Evolutionary conservation across 2,888 invertebrate species (phyloP).

Genomic region (Spisula solida): DNA sequence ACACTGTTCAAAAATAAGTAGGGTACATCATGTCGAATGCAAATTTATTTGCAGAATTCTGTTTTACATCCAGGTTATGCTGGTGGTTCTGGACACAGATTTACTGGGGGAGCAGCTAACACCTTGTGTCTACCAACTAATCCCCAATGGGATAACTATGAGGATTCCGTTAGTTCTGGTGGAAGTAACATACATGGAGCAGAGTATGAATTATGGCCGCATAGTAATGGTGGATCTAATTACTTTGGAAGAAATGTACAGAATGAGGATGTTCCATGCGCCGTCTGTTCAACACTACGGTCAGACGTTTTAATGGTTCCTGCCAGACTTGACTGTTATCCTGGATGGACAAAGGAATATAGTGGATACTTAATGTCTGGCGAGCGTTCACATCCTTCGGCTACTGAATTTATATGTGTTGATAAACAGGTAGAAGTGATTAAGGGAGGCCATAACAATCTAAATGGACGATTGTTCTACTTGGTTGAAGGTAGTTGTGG

Average conservation of each 20-base stretch:
- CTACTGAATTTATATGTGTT: conserved; percentile 36
- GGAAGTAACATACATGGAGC: conserved; percentile 36
- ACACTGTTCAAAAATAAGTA: too few species aligned
- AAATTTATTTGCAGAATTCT: too few species aligned
- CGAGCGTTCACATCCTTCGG: background rate
- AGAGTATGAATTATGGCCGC: conserved; percentile 34
- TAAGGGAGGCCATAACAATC: conserved; percentile 13
- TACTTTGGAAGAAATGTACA: conserved; percentile 19
- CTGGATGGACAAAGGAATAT: conserved; percentile 48
- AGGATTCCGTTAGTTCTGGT: background rate
- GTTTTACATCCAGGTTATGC: conserved; percentile 18
- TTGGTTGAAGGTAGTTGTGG: conserved; percentile 35
- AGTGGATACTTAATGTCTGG: conserved; percentile 42
- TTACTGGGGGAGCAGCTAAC: conserved; percentile 38
- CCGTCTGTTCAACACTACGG: conserved; percentile 32
- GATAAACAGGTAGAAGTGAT: conserved; percentile 10
- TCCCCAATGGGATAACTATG: conserved; percentile 17
- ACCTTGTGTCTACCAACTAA: conserved; percentile 26
- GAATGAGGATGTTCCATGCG: conserved; percentile 44
- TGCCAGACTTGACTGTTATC: conserved; percentile 27
- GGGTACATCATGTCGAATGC: too few species aligned
- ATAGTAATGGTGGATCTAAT: conserved; percentile 28
- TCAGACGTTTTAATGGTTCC: conserved; percentile 37
- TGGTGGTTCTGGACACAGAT: conserved; percentile 15
- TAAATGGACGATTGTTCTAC: conserved; percentile 25